phyloP scores from a whole-genome alignment of 2,797 vertebrate species.

The Eulemur rubriventer region DNA sequence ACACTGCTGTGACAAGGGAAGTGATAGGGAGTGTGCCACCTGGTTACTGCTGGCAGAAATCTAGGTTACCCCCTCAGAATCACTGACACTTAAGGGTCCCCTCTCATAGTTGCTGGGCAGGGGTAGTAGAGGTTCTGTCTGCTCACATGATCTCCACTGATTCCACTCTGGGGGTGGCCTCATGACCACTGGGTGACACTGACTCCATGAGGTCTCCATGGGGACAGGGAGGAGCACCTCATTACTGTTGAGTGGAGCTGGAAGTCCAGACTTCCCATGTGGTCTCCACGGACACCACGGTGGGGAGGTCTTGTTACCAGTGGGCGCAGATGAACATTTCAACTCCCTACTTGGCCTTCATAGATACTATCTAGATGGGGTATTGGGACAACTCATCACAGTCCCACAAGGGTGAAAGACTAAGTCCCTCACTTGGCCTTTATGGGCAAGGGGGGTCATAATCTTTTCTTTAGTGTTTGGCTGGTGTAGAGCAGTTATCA shows the following conservation, averaged over 20 bases:
- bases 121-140: not conserved
- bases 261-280: not conserved
- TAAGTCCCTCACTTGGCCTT: not conserved
- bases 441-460: no score
- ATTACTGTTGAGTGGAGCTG: not conserved
- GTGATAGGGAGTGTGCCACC: not conserved
- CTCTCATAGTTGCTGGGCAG: no score
- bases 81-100: rapidly evolving
- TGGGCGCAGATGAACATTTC: rapidly evolving
- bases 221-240: not conserved
- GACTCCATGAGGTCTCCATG: not conserved
- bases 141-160: rapidly evolving
- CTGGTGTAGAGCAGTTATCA: not conserved
- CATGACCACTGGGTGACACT: not conserved
- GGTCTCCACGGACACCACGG: rapidly evolving
- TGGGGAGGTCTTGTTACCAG: not conserved
- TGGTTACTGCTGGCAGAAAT: not conserved
- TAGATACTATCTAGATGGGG: rapidly evolving
- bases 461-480: not conserved
- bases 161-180: not conserved
- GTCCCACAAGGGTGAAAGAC: not conserved
- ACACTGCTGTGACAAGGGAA: no score
- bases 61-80: not conserved
- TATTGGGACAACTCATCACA: not conserved
- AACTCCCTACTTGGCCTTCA: not conserved